phyloP scores from a whole-genome alignment of 2,797 vertebrate genomes.

The Notolabrus celidotus region DNA sequence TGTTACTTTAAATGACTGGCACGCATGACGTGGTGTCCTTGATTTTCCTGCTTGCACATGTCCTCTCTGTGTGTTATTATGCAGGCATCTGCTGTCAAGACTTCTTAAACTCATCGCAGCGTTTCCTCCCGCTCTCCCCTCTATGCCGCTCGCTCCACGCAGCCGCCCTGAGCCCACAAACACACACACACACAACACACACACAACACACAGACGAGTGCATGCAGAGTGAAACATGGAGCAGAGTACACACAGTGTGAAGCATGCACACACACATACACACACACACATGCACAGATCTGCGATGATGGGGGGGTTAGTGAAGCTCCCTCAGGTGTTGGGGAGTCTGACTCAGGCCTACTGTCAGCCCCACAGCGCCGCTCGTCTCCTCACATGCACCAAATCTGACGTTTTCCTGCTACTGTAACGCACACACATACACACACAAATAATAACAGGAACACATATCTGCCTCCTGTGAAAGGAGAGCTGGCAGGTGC shows the following conservation, averaged over 20 bases:
- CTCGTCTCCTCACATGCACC: slow-evolving; percentile 49
- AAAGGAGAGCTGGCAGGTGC: slow-evolving; percentile 7
- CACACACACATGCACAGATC: neutral
- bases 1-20: slow-evolving; percentile 74
- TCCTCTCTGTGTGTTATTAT: slow-evolving; percentile 74
- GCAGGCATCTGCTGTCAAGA: slow-evolving; percentile 83
- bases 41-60: slow-evolving; percentile 72
- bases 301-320: slow-evolving; percentile 34
- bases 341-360: slow-evolving; percentile 69
- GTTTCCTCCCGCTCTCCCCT: slow-evolving; percentile 39
- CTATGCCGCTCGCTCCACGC: slow-evolving; percentile 48
- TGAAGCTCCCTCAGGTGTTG: slow-evolving; percentile 64
- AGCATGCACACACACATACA: slow-evolving; percentile 4
- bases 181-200: slow-evolving; percentile 40
- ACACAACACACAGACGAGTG: slow-evolving; percentile 29
- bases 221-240: neutral
- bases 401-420: slow-evolving; percentile 39
- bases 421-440: slow-evolving; percentile 41
- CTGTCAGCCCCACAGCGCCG: slow-evolving; percentile 52
- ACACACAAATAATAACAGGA: slow-evolving; percentile 3
- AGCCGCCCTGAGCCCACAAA: slow-evolving; percentile 55
- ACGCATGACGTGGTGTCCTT: slow-evolving; percentile 75
- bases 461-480: neutral
- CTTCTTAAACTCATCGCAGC: slow-evolving; percentile 76
- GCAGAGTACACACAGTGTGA: slow-evolving; percentile 27